Evolutionary conservation across 1,140 invertebrate species (phyloP), one percentile per base, ranked within the genome.

Genomic region (Pogonognathellus flavescens): DNA sequence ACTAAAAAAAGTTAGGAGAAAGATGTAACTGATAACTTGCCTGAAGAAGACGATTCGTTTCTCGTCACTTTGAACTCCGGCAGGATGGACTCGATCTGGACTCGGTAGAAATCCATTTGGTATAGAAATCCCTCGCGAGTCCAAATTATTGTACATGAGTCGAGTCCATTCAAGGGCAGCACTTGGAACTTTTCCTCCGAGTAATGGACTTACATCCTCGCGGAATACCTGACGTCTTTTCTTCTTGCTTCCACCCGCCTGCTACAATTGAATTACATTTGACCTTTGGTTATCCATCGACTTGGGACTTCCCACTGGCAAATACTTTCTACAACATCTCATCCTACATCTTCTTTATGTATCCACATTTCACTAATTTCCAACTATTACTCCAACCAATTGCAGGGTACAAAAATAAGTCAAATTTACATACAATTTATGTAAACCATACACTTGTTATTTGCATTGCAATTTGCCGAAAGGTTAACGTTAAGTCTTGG

Each of bases 71-170:
- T 16, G 10, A 13, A 31, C 49, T 62, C 82, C 57, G 18, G n/a
- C 16, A 20, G 80, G 31, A 50, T 60, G 82, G n/a, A 50, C 62
- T 72, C 62, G 57, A 76, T 84, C 62, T 49, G 57, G 57, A 57
- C 83, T 84, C 11, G 50, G 83, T 16, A 76, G 49, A 60, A 60
- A 83, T 60, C 82, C 82, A 70, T 84, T 66, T 41, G 83, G 66
- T 50, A 84, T 72, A 49, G 60, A 84, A 84, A 84, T 72, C 57
- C 83, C 66, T 55, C 83, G 31, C 52, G 83, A 84, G 60, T 84
- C 66, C 62, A 84, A 84, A 84, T 84, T 72, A 76, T 84, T 84
- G 50, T 72, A 84, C 50, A 84, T 84, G 31, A 84, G 62, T 22
- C 83, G 50, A 50, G 83, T 66, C 60, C 60, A 84, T 70, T 84